Percentiles rank a stretch among this genome's conserved stretches.
These are phyloP conservation scores for Brachyalestes nurse DNA, from an alignment of 2,797 vertebrate genomes.

Conservation along the genomic window DNA sequence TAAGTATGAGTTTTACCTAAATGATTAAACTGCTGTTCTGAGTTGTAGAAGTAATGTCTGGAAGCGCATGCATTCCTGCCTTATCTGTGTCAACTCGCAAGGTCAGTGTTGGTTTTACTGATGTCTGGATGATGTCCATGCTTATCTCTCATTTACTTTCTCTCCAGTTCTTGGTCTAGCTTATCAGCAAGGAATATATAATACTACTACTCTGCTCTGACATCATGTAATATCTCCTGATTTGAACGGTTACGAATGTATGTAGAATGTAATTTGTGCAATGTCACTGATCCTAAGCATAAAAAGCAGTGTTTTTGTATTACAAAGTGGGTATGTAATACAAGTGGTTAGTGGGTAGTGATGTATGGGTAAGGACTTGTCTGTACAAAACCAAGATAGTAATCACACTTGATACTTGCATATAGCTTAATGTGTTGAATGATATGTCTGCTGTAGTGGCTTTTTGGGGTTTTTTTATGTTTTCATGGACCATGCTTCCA, in stretches of 20 bases:
- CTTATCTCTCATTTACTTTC: conserved; percentile 3
- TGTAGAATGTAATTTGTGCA: no score
- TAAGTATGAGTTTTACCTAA: background rate
- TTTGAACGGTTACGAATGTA: no score
- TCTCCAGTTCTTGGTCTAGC: no score
- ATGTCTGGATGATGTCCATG: conserved; percentile 2
- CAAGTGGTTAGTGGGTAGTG: no score
- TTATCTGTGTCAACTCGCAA: conserved; percentile 27
- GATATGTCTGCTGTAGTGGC: background rate
- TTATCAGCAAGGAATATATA: background rate
- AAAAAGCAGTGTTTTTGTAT: no score
- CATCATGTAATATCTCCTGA: no score
- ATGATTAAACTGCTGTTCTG: background rate
- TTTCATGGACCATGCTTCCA: background rate
- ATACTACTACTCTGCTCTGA: background rate
- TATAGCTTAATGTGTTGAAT: no score
- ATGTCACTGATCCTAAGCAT: no score
- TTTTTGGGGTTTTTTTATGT: background rate
- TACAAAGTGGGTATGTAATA: no score
- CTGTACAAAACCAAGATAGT: no score
- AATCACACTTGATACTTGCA: no score
- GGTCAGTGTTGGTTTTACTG: background rate
- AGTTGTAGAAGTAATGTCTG: background rate
- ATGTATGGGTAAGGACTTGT: no score
- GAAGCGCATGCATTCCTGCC: background rate